Percentiles rank a stretch among this genome's conserved stretches.
phyloP scores from a whole-genome alignment of 2,113 vertebrate genomes.

The Sakesphorus luctuosus region DNA sequence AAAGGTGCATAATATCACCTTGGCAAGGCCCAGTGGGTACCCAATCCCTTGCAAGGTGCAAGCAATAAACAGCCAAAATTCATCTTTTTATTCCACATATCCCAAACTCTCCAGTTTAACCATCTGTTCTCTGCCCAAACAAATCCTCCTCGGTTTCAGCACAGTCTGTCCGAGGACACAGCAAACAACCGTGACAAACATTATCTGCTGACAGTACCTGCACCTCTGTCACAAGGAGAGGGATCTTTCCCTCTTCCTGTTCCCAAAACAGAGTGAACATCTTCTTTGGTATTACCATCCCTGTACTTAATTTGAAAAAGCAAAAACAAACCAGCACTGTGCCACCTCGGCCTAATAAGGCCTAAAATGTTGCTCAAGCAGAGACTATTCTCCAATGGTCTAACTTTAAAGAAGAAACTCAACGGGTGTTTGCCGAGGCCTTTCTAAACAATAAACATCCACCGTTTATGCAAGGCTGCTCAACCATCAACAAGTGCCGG shows the following conservation, averaged over 20 bases:
- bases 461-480: not conserved
- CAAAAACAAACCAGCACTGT: not conserved
- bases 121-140: not conserved
- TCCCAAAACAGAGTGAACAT: not conserved
- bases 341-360: not conserved
- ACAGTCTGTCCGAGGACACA: fast-evolving
- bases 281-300: not conserved
- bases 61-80: not conserved
- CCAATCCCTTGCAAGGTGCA: fast-evolving
- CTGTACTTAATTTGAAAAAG: not conserved
- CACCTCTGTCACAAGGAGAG: not conserved
- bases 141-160: not conserved
- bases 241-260: not conserved
- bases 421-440: not conserved
- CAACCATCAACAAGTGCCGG: not conserved
- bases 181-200: not conserved
- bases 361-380: not conserved
- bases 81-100: not conserved
- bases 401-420: not conserved
- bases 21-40: not conserved
- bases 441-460: not conserved
- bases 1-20: fast-evolving
- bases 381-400: not conserved
- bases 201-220: not conserved
- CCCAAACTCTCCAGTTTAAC: not conserved